A percentile compares a stretch with the other conserved stretches of the same genome.
Conservation (phyloP, 2,113 vertebrate species). For the Fregetta grallaria region DNA sequence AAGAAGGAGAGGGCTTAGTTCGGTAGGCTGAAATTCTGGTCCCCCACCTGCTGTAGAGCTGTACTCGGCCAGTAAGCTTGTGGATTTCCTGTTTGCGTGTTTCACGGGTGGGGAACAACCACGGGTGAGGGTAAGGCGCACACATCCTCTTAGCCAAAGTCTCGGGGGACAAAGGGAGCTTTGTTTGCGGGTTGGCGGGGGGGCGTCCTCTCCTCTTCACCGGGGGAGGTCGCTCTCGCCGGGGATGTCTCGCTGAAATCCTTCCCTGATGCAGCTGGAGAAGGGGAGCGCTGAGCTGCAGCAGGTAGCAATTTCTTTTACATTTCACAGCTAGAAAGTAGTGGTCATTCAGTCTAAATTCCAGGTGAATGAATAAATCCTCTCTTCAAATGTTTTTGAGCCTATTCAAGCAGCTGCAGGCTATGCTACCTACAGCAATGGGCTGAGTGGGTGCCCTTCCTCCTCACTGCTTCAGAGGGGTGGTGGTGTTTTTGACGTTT, state of each 20-base stretch:
- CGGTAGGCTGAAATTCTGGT: background rate
- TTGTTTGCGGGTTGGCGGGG: background rate
- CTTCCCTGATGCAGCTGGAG: background rate
- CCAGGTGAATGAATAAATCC: background rate
- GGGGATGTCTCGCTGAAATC: fast-evolving
- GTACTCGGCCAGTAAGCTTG: background rate
- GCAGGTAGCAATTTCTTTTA: background rate
- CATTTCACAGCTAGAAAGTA: background rate
- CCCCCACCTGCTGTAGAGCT: background rate
- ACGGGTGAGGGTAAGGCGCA: background rate
- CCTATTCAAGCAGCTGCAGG: background rate
- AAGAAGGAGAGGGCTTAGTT: background rate
- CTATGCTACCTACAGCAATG: background rate
- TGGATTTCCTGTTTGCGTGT: background rate
- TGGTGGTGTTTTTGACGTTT: background rate
- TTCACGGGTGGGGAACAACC: background rate
- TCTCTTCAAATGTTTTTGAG: background rate
- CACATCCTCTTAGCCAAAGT: background rate
- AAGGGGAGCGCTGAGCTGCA: background rate
- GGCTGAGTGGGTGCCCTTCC: background rate
- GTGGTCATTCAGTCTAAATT: background rate
- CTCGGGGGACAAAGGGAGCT: background rate
- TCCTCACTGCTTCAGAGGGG: background rate
- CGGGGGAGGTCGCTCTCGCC: background rate
- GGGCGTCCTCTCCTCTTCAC: background rate